These are phyloP conservation scores for Melospiza melodia DNA, from an alignment of 2,113 vertebrate species.

Conservation along the genomic window DNA sequence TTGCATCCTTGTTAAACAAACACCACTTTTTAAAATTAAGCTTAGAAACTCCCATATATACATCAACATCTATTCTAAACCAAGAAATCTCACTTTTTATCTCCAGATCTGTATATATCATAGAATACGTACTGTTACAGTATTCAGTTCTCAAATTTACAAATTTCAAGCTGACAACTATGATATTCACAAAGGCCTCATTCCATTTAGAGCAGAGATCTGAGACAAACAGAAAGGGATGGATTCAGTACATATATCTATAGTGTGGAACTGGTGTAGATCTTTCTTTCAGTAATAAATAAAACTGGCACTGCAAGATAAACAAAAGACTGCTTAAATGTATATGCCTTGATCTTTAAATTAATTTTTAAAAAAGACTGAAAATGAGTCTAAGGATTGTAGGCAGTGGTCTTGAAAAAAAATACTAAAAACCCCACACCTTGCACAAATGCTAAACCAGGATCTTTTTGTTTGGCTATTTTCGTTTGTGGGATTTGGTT, in stretches of 20 bases:
- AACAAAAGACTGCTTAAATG: background rate
- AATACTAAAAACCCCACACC: background rate
- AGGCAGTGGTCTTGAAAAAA: background rate
- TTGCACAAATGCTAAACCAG: background rate
- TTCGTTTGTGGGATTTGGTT: background rate
- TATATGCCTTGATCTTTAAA: background rate
- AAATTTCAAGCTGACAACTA: background rate
- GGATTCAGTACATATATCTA: background rate
- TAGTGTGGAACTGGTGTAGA: background rate
- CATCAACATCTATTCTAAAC: background rate
- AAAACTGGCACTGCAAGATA: background rate
- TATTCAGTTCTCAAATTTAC: background rate
- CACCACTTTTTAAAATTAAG: fast-evolving
- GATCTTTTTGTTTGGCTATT: background rate
- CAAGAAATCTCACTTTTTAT: background rate
- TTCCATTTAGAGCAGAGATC: background rate
- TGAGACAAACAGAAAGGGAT: background rate
- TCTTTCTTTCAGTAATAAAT: background rate
- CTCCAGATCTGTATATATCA: background rate
- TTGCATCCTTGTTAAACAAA: background rate
- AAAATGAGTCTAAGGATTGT: background rate
- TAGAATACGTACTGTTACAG: background rate
- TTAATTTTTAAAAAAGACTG: fast-evolving
- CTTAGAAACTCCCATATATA: background rate
- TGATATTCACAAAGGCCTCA: background rate